These are phyloP conservation scores for Crotalus horridus DNA, from an alignment of 2,113 vertebrate species.

Conservation along the genomic window DNA sequence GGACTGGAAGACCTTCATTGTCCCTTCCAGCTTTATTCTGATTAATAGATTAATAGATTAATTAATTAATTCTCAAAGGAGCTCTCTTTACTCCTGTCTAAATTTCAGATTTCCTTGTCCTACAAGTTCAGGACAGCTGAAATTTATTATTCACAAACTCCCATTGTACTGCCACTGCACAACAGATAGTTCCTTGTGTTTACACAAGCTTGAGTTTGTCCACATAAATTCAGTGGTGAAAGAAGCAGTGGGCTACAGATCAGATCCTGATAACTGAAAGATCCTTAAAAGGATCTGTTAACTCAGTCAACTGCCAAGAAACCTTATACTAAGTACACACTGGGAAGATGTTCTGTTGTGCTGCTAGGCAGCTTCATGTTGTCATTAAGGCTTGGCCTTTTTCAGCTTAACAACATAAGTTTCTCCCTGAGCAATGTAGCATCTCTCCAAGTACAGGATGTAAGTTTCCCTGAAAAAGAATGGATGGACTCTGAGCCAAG, in stretches of 20 bases:
- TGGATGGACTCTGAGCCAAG: conserved; percentile 62
- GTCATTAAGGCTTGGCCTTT: conserved; percentile 57
- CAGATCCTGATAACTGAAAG: conserved; percentile 64
- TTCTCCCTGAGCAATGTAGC: conserved; percentile 62
- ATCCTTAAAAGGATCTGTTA: conserved; percentile 63
- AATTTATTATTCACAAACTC: conserved; percentile 61
- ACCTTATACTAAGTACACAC: conserved; percentile 60
- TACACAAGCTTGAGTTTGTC: conserved; percentile 67
- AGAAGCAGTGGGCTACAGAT: conserved; percentile 63
- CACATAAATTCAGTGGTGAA: conserved; percentile 57
- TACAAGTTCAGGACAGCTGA: conserved; percentile 51
- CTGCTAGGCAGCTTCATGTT: conserved; percentile 58
- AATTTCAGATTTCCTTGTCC: conserved; percentile 1
- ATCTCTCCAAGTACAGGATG: conserved; percentile 61
- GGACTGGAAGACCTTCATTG: not conserved
- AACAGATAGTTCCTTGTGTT: conserved; percentile 67
- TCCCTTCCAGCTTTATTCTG: not conserved
- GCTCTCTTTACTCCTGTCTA: not conserved
- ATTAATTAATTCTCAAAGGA: not conserved
- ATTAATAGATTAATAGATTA: too few relatives aligned
- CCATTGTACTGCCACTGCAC: conserved; percentile 56
- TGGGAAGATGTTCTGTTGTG: conserved; percentile 60
- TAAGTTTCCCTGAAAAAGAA: conserved; percentile 66
- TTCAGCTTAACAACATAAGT: conserved; percentile 53
- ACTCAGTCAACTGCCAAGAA: conserved; percentile 64